Conservation (phyloP, 1,140 invertebrate genomes). For the Drosophila murphyi region DNA sequence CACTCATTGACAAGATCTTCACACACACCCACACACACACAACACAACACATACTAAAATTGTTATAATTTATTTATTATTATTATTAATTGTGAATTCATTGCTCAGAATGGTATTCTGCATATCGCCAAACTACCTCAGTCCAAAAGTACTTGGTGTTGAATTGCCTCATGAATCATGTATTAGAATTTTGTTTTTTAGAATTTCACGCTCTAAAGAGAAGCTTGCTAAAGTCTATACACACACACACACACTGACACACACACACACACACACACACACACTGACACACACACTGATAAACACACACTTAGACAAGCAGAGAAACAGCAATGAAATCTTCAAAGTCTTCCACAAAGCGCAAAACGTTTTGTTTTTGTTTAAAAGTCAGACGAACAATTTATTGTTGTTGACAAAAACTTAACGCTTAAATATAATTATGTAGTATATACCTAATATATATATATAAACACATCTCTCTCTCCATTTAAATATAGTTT, state of each 20-base stretch:
- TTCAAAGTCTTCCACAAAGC: slow-evolving; percentile 49
- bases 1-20: slow-evolving; percentile 26
- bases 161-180: slow-evolving; percentile 77
- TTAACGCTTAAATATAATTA: slow-evolving; percentile 39
- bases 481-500: slow-evolving; percentile 67
- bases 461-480: slow-evolving; percentile 32
- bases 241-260: too few relatives aligned
- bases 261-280: too few relatives aligned
- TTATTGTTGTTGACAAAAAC: slow-evolving; percentile 35
- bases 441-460: slow-evolving; percentile 35
- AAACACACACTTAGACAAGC: slow-evolving; percentile 6
- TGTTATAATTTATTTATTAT: slow-evolving; percentile 82
- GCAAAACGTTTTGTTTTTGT: slow-evolving; percentile 33
- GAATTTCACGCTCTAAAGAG: slow-evolving; percentile 46
- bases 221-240: slow-evolving; percentile 2
- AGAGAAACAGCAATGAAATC: slow-evolving; percentile 46
- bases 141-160: slow-evolving; percentile 78
- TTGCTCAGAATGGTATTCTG: slow-evolving; percentile 66
- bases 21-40: slow-evolving; percentile 33
- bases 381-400: slow-evolving; percentile 11
- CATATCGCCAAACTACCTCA: slow-evolving; percentile 77
- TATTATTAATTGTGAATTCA: slow-evolving; percentile 69
- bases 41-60: slow-evolving; percentile 42
- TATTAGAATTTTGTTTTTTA: slow-evolving; percentile 47
- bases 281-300: not conserved